Evolutionary conservation across 2,888 invertebrate species (phyloP).

Genomic region (Lamellibrachia satsuma): DNA sequence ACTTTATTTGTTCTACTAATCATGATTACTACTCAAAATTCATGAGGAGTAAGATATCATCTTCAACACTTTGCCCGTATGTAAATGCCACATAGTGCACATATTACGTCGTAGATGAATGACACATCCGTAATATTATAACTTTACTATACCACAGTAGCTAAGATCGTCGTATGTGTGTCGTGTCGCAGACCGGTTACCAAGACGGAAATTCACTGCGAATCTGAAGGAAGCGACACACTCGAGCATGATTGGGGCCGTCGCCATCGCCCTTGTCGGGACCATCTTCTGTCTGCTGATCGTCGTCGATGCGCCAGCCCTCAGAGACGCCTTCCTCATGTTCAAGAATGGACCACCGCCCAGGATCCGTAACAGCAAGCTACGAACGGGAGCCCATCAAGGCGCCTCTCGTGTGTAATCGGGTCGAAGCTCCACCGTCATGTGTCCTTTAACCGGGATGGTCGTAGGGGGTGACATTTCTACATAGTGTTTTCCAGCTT

Average conservation of each 20-base stretch:
- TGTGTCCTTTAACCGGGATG: too few relatives aligned
- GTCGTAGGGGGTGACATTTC: too few relatives aligned
- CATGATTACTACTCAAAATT: too few relatives aligned
- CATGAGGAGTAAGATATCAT: too few relatives aligned
- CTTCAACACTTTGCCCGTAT: too few relatives aligned
- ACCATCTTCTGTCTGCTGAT: neutral
- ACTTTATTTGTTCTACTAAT: too few relatives aligned
- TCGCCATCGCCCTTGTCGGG: neutral
- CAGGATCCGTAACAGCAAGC: neutral
- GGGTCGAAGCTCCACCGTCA: too few relatives aligned
- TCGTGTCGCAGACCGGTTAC: neutral
- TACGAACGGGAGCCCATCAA: neutral
- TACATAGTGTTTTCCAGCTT: too few relatives aligned
- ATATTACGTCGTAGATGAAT: too few relatives aligned
- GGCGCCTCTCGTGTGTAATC: neutral
- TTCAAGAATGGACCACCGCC: constrained; percentile 4
- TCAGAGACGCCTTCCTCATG: neutral
- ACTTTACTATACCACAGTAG: neutral
- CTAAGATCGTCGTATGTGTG: too few relatives aligned
- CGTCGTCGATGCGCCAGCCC: neutral
- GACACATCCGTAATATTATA: neutral
- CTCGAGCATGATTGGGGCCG: neutral
- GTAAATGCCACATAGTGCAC: too few relatives aligned
- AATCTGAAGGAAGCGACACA: neutral
- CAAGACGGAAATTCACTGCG: neutral